Conservation (phyloP, 2,113 vertebrate species). For the Falcunculus frontatus region DNA sequence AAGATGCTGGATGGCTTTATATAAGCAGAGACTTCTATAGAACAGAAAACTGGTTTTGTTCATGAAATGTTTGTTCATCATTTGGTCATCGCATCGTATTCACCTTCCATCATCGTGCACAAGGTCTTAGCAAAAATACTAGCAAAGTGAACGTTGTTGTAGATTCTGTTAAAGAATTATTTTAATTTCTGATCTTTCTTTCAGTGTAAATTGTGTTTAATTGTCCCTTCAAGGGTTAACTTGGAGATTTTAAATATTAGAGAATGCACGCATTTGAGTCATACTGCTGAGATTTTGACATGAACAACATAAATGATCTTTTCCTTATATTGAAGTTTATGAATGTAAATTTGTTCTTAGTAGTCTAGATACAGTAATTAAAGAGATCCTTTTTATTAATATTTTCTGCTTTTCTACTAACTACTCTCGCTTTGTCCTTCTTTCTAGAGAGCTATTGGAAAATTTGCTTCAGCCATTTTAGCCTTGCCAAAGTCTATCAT, state of each 20-base stretch:
- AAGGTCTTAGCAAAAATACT: not conserved
- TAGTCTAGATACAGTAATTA: not conserved
- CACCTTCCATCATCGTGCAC: not conserved
- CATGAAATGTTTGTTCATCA: not conserved
- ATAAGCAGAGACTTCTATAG: not conserved
- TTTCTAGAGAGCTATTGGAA: constrained; percentile 97
- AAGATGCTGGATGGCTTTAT: not conserved
- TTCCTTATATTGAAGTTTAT: not conserved
- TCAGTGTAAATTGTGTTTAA: not conserved
- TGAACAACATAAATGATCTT: not conserved
- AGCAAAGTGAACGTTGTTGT: not conserved
- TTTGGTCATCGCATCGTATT: not conserved
- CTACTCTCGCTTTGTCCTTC: constrained; percentile 81
- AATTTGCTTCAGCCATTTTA: constrained; percentile 96
- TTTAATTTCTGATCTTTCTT: not conserved
- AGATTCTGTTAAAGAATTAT: not conserved
- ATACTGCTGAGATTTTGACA: not conserved
- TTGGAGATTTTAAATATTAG: not conserved
- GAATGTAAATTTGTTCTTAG: not conserved
- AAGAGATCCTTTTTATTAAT: constrained; percentile 20
- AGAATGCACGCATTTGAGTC: not conserved
- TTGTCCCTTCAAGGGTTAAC: not conserved
- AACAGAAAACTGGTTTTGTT: not conserved
- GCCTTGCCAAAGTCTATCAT: constrained; percentile 98
- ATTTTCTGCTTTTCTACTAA: constrained; percentile 77